A percentile compares a stretch with the other conserved stretches of the same genome.
Conservation (phyloP, 2,113 vertebrate genomes). For the Eupsittula cactorum region DNA sequence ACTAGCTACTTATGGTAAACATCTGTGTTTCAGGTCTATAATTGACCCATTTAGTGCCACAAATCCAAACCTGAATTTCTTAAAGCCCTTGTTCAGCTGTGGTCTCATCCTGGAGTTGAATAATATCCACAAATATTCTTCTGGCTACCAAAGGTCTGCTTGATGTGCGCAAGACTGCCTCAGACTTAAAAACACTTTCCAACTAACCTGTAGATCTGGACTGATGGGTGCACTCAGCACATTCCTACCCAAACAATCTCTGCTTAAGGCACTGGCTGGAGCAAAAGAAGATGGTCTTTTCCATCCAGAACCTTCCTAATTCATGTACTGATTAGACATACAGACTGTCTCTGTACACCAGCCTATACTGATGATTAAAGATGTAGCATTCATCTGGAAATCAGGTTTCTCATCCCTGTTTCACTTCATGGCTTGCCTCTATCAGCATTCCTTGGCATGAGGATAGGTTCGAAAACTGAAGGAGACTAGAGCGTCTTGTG, state of each 20-base stretch:
- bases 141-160: neutral
- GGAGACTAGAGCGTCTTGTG: neutral
- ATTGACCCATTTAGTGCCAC: neutral
- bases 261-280: neutral
- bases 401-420: neutral
- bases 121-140: neutral
- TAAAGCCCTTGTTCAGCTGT: neutral
- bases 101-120: neutral
- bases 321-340: neutral
- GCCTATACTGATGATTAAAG: neutral
- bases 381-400: neutral
- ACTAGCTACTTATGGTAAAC: neutral
- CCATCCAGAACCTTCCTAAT: neutral
- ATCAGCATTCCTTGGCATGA: neutral
- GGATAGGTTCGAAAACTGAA: neutral
- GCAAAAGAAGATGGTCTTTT: neutral
- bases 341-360: rapidly evolving
- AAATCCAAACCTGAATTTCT: neutral
- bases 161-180: neutral
- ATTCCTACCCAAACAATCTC: neutral
- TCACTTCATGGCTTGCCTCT: neutral
- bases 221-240: neutral
- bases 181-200: neutral
- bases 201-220: neutral
- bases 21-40: neutral